Evolutionary conservation across 2,888 invertebrate species (phyloP), one percentile per base, ranked within the genome.

Genomic region (Macrophya alboannulata): DNA sequence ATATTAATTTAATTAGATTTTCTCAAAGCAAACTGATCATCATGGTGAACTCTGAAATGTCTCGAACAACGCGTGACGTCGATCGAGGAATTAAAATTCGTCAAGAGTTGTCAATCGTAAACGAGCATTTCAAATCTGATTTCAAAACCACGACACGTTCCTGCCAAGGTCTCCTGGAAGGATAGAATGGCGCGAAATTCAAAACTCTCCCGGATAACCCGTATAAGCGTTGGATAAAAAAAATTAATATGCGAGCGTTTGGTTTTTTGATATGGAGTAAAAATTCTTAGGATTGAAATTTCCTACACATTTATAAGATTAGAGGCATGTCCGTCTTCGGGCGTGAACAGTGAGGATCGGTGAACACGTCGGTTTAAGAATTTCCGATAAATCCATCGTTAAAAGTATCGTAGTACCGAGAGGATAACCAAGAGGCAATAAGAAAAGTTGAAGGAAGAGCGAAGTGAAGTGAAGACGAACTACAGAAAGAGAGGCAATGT

Each of bases 401-500:
- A 25, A 74, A 68, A 68, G 68, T 37, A 68, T 3, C 37, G 6
- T n/a, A 15, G 74, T 45, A 45, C 15, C 51, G 77, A 21, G 55
- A n/a, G 31, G 10, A 37, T n/a, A 25, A 17, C 45, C 21, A 48
- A 68, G 62, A 74, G 43, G 84, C 21, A 79, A 76, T 62, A 21
- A 55, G n/a, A 79, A 55, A 59, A 37, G 37, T 31, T 31, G 45
- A 48, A 40, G n/a, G 25, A 55, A 40, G 48, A 55, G 62, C 31
- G 15, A 37, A 17, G 55, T 37, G 84, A 43, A 71, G 48, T 37
- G 83, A 71, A 45, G 68, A 85, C 45, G 55, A 48, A 40, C 17
- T 6, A 85, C 82, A 48, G 51, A 43, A 68, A 72, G 72, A 85
- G 72, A 71, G 21, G 55, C 84, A 76, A 84, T 84, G 62, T 87